Conservation (phyloP, 1,140 invertebrate genomes). For the Anoplophora glabripennis region DNA sequence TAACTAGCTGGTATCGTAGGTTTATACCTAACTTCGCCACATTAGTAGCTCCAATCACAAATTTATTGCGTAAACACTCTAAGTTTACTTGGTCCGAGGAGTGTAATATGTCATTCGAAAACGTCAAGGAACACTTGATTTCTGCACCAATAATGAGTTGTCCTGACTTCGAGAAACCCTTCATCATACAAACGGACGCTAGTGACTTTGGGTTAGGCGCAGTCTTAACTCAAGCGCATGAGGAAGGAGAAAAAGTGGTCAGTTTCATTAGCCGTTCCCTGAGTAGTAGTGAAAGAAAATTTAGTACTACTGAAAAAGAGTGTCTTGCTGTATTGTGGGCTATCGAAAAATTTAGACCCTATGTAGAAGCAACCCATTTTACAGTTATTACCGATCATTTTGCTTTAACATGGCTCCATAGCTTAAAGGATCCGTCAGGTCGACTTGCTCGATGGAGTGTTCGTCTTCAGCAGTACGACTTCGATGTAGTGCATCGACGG, state of each 20-base stretch:
- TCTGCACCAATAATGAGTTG: constrained; percentile 30
- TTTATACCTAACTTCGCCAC: constrained; percentile 49
- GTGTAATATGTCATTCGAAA: constrained; percentile 19
- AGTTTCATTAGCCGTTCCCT: constrained; percentile 31
- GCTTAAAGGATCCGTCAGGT: constrained; percentile 7
- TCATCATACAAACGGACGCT: constrained; percentile 26
- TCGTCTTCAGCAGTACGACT: constrained; percentile 1
- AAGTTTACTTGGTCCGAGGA: constrained; percentile 17
- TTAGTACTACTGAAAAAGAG: too few relatives aligned
- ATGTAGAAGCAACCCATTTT: too few relatives aligned
- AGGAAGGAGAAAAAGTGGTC: constrained; percentile 22
- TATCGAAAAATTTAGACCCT: too few relatives aligned
- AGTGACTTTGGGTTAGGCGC: constrained; percentile 24
- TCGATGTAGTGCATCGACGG: constrained; percentile 2
- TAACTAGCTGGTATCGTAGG: constrained; percentile 47
- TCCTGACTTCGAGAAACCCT: constrained; percentile 30
- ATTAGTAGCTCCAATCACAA: constrained; percentile 43
- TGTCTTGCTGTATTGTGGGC: too few relatives aligned
- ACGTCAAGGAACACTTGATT: constrained; percentile 23
- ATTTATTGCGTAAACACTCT: constrained; percentile 40
- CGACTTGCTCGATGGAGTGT: constrained; percentile 34
- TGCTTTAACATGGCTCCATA: constrained; percentile 25
- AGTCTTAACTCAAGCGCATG: constrained; percentile 29
- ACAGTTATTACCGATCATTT: too few relatives aligned
- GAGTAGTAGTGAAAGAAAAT: background rate